Evolutionary conservation across 1,140 invertebrate genomes (phyloP).

Genomic region (Plodia interpunctella): DNA sequence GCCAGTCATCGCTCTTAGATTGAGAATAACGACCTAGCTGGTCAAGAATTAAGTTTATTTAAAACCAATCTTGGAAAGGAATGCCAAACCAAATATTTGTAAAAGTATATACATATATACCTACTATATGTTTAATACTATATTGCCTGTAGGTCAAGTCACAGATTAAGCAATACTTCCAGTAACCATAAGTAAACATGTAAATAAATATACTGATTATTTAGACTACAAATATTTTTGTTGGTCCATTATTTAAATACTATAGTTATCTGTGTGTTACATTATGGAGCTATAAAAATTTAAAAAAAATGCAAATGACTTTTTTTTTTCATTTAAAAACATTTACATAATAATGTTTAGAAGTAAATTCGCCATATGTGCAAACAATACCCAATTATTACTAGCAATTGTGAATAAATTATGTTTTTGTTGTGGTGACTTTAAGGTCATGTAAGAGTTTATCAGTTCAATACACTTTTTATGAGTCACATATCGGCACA

Average conservation of each 20-base stretch:
- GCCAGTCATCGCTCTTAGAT: slow-evolving; percentile 24
- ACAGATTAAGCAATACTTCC: no score
- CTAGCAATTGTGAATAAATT: slow-evolving; percentile 12
- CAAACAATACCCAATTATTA: slow-evolving; percentile 15
- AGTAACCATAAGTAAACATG: no score
- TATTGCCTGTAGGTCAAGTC: no score
- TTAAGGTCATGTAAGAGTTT: slow-evolving; percentile 30
- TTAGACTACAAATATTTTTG: no score
- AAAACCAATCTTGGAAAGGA: no score
- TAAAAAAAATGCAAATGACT: no score
- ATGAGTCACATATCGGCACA: slow-evolving; percentile 28
- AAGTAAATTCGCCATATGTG: background rate
- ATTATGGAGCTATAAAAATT: no score
- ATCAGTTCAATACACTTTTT: slow-evolving; percentile 44
- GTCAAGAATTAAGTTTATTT: slow-evolving; percentile 8
- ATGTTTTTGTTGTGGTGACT: slow-evolving; percentile 11
- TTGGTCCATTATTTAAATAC: no score
- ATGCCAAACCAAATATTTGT: no score
- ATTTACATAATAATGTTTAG: background rate
- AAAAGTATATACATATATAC: no score
- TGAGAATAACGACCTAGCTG: slow-evolving; percentile 1
- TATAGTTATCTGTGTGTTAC: no score
- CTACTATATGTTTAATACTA: no score
- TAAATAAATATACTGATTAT: background rate
- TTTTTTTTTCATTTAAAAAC: background rate